Conservation (phyloP, 92 coral and sea anemone species). For the Parazoanthus atlanticus region DNA sequence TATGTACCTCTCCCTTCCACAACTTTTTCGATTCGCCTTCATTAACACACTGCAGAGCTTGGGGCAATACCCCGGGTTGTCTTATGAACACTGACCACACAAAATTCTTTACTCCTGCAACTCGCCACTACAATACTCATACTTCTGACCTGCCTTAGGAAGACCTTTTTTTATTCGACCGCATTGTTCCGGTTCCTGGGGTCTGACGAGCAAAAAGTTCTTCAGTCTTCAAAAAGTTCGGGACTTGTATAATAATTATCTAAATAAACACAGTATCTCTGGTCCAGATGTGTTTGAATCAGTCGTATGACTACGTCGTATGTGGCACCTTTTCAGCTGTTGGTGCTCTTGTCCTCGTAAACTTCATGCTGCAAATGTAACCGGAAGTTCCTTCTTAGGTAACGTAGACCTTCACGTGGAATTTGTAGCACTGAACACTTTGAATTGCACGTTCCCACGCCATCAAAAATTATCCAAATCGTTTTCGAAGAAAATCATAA, state of each 20-base stretch:
- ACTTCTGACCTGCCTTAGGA: constrained; percentile 40
- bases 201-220: constrained; percentile 17
- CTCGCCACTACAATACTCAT: too few species aligned
- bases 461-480: constrained; percentile 43
- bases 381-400: constrained; percentile 37
- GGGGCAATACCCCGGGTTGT: too few species aligned
- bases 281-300: constrained; percentile 24
- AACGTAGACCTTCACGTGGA: constrained; percentile 36
- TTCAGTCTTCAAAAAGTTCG: constrained; percentile 20
- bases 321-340: constrained; percentile 42
- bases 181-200: constrained; percentile 48
- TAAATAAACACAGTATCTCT: constrained; percentile 40
- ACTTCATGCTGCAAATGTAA: constrained; percentile 31
- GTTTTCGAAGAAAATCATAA: constrained; percentile 46
- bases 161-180: constrained; percentile 49
- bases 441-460: constrained; percentile 36
- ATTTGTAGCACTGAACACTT: constrained; percentile 37
- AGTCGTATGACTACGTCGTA: constrained; percentile 30
- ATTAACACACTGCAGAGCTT: too few species aligned
- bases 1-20: too few species aligned
- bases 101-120: too few species aligned
- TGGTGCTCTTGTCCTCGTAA: constrained; percentile 13
- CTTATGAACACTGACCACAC: too few species aligned
- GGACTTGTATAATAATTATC: constrained; percentile 49
- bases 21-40: too few species aligned